phyloP scores from a whole-genome alignment of 2,113 vertebrate species.

The Pyxicephalus adspersus region DNA sequence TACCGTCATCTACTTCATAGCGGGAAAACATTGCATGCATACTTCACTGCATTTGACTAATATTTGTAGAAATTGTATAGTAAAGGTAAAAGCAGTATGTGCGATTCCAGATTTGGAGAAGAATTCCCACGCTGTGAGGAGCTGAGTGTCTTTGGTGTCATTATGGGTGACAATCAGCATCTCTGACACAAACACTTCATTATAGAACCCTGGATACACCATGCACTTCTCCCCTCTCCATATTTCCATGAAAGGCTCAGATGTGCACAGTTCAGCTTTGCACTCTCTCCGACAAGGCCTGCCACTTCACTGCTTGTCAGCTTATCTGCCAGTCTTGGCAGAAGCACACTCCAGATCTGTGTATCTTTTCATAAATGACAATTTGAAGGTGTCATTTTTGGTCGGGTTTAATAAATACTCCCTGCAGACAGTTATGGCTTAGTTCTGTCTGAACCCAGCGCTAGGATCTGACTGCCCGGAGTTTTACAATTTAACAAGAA shows the following conservation, averaged over 20 bases:
- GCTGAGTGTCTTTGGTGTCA: conserved; percentile 29
- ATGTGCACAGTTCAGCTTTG: conserved; percentile 59
- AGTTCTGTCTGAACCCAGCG: conserved; percentile 64
- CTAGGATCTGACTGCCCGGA: conserved; percentile 54
- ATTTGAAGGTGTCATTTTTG: conserved; percentile 58
- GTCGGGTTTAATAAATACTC: conserved; percentile 61
- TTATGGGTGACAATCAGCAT: conserved; percentile 26
- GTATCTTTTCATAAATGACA: conserved; percentile 64
- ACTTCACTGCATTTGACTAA: too few species aligned
- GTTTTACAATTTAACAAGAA: conserved; percentile 56
- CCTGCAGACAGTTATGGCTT: conserved; percentile 71
- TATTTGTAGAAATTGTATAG: too few species aligned
- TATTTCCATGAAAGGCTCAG: conserved; percentile 66
- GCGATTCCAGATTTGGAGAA: neutral
- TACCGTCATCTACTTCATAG: too few species aligned
- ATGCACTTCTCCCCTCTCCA: conserved; percentile 59
- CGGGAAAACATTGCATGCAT: too few species aligned
- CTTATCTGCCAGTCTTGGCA: conserved; percentile 65
- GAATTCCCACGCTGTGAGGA: conserved; percentile 1
- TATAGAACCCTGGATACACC: conserved; percentile 37
- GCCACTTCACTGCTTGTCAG: conserved; percentile 64
- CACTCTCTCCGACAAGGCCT: conserved; percentile 72
- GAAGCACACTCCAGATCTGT: conserved; percentile 56
- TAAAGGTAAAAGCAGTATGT: neutral
- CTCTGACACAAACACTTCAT: conserved; percentile 49